phyloP scores from a whole-genome alignment of 2,888 invertebrate species.

The Hyppa rectilinea region DNA sequence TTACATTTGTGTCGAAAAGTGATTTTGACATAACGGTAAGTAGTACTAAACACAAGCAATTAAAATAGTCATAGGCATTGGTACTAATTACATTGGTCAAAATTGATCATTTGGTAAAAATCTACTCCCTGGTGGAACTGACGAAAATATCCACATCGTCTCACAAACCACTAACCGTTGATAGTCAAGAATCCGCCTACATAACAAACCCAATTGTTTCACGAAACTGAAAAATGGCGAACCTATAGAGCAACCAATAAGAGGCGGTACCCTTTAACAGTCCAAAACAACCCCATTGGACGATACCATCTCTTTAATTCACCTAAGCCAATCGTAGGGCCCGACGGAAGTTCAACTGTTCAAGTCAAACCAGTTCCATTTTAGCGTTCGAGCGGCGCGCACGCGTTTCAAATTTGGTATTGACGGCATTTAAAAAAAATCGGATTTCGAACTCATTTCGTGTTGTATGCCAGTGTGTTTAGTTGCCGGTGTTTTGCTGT shows the following conservation, averaged over 20 bases:
- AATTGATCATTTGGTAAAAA: background rate
- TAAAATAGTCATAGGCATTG: too few species aligned
- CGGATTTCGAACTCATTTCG: slow-evolving; percentile 68
- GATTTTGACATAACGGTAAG: too few species aligned
- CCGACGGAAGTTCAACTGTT: slow-evolving; percentile 83
- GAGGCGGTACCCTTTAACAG: slow-evolving; percentile 82
- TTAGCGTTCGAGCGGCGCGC: slow-evolving; percentile 78
- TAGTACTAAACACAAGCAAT: too few species aligned
- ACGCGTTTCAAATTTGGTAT: slow-evolving; percentile 78
- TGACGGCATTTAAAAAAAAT: slow-evolving; percentile 70
- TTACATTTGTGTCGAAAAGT: too few species aligned
- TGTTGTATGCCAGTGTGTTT: slow-evolving; percentile 69
- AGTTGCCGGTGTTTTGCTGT: slow-evolving; percentile 62
- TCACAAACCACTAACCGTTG: slow-evolving; percentile 74
- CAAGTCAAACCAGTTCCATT: slow-evolving; percentile 88
- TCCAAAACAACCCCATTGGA: slow-evolving; percentile 77
- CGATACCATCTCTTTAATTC: slow-evolving; percentile 72
- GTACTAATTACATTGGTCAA: too few species aligned
- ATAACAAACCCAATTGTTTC: slow-evolving; percentile 86
- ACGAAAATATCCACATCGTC: slow-evolving; percentile 77
- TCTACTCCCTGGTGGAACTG: background rate
- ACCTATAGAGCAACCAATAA: slow-evolving; percentile 82
- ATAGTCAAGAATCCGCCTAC: slow-evolving; percentile 82
- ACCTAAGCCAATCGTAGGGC: slow-evolving; percentile 79
- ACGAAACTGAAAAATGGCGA: slow-evolving; percentile 88